phyloP scores from a whole-genome alignment of 2,113 vertebrate genomes.

The Neofelis nebulosa region DNA sequence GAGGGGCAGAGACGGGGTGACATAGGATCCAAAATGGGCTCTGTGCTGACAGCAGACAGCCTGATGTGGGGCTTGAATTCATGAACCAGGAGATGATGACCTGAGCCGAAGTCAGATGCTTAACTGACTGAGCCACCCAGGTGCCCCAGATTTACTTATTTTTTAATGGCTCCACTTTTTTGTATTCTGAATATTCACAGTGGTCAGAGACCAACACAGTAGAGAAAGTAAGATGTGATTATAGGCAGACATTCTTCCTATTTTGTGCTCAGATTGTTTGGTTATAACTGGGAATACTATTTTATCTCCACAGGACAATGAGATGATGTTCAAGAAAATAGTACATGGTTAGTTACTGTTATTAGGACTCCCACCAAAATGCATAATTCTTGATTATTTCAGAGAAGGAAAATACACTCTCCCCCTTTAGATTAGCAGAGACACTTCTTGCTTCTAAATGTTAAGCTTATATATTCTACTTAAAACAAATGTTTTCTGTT shows the following conservation, averaged over 20 bases:
- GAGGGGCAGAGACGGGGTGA: too few species aligned
- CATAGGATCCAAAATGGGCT: too few species aligned
- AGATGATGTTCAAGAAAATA: conserved; percentile 55
- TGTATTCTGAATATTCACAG: not conserved
- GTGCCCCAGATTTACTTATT: not conserved
- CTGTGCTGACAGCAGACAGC: too few species aligned
- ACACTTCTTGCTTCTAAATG: conserved; percentile 40
- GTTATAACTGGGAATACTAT: not conserved
- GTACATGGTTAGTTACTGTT: not conserved
- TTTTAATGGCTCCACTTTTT: not conserved
- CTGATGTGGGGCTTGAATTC: too few species aligned
- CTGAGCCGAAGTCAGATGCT: too few species aligned
- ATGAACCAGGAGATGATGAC: too few species aligned
- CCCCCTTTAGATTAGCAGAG: not conserved
- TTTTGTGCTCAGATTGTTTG: not conserved
- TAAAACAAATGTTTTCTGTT: conserved; percentile 37
- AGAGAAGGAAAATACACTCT: not conserved
- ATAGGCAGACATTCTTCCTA: not conserved
- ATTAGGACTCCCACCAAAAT: not conserved
- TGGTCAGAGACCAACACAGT: not conserved
- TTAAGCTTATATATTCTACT: not conserved
- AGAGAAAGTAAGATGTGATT: not conserved
- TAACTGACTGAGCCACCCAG: too few species aligned
- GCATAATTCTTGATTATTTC: not conserved
- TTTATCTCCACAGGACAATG: not conserved